phyloP scores from a whole-genome alignment of 30 jellyfish, hydroid and myxozoan genomes.

The Aurelia sp. region DNA sequence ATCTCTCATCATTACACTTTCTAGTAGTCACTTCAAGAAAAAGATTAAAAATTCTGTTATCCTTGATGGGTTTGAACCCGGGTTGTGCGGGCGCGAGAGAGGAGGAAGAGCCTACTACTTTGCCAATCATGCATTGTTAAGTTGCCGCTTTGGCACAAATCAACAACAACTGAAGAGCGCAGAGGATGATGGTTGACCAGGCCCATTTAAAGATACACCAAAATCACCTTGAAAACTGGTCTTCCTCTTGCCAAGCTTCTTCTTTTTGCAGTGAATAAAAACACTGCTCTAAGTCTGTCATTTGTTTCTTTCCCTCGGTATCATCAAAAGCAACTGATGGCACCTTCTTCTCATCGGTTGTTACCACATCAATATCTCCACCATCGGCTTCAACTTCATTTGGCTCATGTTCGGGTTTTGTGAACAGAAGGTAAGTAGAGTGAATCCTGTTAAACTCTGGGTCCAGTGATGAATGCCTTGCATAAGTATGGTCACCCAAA shows the following conservation, averaged over 20 bases:
- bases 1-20: too few relatives aligned
- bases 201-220: too few relatives aligned
- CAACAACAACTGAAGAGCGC: too few relatives aligned
- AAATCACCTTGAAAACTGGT: constrained; percentile 70
- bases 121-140: too few relatives aligned
- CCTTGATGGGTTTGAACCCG: too few relatives aligned
- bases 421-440: constrained; percentile 52
- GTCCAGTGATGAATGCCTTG: constrained; percentile 76
- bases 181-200: too few relatives aligned
- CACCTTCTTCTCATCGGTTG: not conserved
- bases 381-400: constrained; percentile 1
- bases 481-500: constrained; percentile 70
- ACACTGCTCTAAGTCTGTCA: constrained; percentile 91
- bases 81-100: too few relatives aligned
- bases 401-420: constrained; percentile 14
- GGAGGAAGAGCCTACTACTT: too few relatives aligned
- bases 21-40: too few relatives aligned
- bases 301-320: constrained; percentile 57
- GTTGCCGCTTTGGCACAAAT: too few relatives aligned
- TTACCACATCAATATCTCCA: constrained; percentile 54
- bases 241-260: constrained; percentile 87
- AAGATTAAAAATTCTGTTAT: too few relatives aligned
- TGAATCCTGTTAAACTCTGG: constrained; percentile 83
- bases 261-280: constrained; percentile 71
- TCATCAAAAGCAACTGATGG: constrained; percentile 66